Percentiles rank a stretch among this genome's conserved stretches.
Conservation (phyloP, 2,797 vertebrate species). For the Anableps anableps region DNA sequence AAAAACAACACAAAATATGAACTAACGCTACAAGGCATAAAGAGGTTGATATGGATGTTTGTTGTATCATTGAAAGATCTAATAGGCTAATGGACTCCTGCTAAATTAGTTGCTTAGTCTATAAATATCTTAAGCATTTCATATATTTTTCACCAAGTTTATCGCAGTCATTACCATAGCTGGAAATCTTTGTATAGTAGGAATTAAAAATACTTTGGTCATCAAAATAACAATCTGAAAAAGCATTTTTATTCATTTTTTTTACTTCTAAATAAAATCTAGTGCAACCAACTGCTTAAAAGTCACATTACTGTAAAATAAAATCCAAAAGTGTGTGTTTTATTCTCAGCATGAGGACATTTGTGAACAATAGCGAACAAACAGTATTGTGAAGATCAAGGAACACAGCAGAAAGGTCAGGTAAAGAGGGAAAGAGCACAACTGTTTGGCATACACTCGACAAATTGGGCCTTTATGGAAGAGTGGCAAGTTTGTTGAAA, state of each 20-base stretch:
- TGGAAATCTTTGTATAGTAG: background rate
- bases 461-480: background rate
- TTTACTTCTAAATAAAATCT: background rate
- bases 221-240: background rate
- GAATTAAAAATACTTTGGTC: background rate
- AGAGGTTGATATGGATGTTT: background rate
- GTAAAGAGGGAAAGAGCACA: background rate
- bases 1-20: background rate
- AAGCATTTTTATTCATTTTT: background rate
- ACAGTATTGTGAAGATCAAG: background rate
- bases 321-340: background rate
- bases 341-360: background rate
- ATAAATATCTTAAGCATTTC: background rate
- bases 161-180: background rate
- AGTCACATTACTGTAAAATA: background rate
- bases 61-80: background rate
- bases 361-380: background rate
- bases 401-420: background rate
- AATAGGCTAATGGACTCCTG: background rate
- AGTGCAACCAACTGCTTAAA: background rate
- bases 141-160: background rate
- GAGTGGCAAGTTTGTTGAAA: background rate
- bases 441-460: background rate
- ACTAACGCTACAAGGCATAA: background rate
- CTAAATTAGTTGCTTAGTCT: background rate